These are phyloP conservation scores for Rhynchonycteris naso DNA, from an alignment of 2,797 vertebrate genomes.

Conservation along the genomic window DNA sequence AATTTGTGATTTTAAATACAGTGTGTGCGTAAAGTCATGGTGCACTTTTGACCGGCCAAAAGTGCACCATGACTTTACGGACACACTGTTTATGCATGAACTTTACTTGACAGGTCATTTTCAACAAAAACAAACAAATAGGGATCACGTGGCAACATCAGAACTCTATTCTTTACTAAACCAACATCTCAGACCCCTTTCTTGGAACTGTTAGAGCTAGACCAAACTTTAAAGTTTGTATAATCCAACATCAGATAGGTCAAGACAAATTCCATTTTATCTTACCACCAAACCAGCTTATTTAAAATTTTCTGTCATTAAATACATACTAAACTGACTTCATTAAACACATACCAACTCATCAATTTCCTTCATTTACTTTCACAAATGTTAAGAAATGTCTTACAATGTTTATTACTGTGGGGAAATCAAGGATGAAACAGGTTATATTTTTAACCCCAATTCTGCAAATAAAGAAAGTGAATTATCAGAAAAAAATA, in stretches of 20 bases:
- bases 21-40: no score
- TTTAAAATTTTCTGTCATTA: slow-evolving; percentile 19
- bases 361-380: slow-evolving; percentile 7
- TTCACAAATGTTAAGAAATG: neutral
- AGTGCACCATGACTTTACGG: no score
- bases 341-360: neutral
- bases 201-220: neutral
- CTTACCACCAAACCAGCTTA: neutral
- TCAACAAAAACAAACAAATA: neutral
- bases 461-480: slow-evolving; percentile 18
- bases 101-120: slow-evolving; percentile 24
- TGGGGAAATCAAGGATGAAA: slow-evolving; percentile 20
- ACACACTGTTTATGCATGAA: neutral
- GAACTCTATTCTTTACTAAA: neutral
- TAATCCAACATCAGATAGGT: neutral
- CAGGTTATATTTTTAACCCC: neutral
- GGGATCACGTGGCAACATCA: neutral
- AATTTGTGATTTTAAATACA: neutral
- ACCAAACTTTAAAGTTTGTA: neutral
- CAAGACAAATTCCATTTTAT: neutral
- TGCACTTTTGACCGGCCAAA: no score
- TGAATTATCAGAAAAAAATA: neutral
- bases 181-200: neutral
- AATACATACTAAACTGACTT: neutral
- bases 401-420: neutral